Conservation (phyloP, 1,140 invertebrate species). For the Pygmarrhopalites habei region DNA sequence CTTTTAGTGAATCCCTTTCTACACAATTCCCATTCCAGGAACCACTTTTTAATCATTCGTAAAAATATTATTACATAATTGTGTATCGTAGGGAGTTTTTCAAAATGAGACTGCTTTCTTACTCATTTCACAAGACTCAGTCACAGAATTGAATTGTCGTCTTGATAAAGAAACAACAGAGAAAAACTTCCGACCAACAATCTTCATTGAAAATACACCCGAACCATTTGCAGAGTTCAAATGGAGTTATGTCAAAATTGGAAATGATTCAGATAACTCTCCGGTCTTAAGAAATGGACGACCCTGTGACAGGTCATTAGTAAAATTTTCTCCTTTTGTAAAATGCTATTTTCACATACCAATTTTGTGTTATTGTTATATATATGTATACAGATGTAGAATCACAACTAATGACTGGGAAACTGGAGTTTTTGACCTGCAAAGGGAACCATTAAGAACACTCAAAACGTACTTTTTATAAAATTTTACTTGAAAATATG, state of each 20-base stretch:
- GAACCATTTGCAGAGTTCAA: slow-evolving; percentile 40
- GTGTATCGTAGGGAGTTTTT: slow-evolving; percentile 40
- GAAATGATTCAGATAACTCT: slow-evolving; percentile 25
- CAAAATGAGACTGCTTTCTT: slow-evolving; percentile 43
- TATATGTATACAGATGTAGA: slow-evolving; percentile 40
- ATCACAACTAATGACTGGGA: slow-evolving; percentile 43
- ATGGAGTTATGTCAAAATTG: slow-evolving; percentile 40
- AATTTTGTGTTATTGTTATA: neutral
- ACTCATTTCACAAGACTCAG: slow-evolving; percentile 41
- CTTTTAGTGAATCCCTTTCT: neutral
- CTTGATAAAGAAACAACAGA: slow-evolving; percentile 32
- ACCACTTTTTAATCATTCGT: too few relatives aligned
- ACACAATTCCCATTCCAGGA: neutral
- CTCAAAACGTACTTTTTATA: slow-evolving; percentile 39
- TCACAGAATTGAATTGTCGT: slow-evolving; percentile 42
- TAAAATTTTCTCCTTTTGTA: neutral
- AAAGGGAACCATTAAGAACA: slow-evolving; percentile 43
- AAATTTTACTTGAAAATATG: neutral
- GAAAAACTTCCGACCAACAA: slow-evolving; percentile 40
- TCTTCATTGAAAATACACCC: slow-evolving; percentile 32
- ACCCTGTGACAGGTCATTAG: slow-evolving; percentile 41
- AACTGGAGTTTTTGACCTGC: slow-evolving; percentile 41
- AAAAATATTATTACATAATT: neutral
- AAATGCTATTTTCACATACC: neutral
- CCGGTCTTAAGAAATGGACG: slow-evolving; percentile 36